Percentiles rank a stretch among this genome's conserved stretches.
phyloP scores from a whole-genome alignment of 2,888 invertebrate species.

The Rhagium mordax region DNA sequence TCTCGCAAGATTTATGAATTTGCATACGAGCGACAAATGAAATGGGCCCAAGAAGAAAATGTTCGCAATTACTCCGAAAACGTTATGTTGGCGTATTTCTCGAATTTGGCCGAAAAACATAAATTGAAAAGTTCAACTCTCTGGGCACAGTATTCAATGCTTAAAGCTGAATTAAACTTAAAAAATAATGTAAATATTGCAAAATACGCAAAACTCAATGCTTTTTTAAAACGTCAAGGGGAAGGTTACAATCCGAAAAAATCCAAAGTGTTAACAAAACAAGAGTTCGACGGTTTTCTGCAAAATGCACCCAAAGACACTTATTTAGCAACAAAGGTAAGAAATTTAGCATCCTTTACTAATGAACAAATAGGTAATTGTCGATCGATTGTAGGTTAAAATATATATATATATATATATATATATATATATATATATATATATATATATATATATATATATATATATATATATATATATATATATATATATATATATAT shows the following conservation, averaged over 20 bases:
- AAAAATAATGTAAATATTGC: no score
- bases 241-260: not conserved
- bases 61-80: not conserved
- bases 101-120: not conserved
- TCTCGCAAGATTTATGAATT: not conserved
- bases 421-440: no score
- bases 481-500: no score
- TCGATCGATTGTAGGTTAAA: no score
- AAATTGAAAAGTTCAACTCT: not conserved
- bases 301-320: no score
- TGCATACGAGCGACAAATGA: not conserved
- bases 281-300: not conserved
- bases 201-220: slow-evolving; percentile 23
- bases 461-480: no score
- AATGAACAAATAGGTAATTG: no score
- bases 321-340: no score
- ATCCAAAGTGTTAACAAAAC: not conserved
- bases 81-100: slow-evolving; percentile 5
- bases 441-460: no score
- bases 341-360: no score
- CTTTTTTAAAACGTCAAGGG: not conserved
- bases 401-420: no score
- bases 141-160: not conserved
- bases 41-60: not conserved
- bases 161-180: no score